Evolutionary conservation across 35 echinoderm and acorn worm genomes (phyloP).

Genomic region (Diadema setosum): DNA sequence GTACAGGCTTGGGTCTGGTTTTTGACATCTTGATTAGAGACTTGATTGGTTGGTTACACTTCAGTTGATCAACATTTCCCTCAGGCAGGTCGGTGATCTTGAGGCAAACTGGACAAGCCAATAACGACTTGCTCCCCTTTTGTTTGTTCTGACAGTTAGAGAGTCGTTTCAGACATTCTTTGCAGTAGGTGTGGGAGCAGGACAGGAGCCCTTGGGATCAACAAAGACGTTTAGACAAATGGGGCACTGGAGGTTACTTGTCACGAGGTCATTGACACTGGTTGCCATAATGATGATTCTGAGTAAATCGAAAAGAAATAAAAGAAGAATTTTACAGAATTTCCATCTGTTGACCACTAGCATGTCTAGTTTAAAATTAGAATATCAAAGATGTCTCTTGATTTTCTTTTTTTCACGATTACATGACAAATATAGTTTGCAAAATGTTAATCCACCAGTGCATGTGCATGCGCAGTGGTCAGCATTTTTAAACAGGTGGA

Average conservation of each 20-base stretch:
- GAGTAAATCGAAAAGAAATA: too few relatives aligned
- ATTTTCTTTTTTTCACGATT: too few relatives aligned
- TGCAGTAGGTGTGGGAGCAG: constrained; percentile 12
- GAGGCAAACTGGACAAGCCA: constrained; percentile 1
- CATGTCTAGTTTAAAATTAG: too few relatives aligned
- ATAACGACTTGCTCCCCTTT: neutral
- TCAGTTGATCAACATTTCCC: neutral
- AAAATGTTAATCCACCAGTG: too few relatives aligned
- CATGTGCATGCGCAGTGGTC: too few relatives aligned
- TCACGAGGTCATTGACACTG: neutral
- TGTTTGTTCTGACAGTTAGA: neutral
- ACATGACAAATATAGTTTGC: too few relatives aligned
- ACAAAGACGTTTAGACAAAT: neutral
- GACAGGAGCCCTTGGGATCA: neutral
- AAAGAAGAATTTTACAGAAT: too few relatives aligned
- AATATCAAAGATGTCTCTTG: too few relatives aligned
- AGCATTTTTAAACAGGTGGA: too few relatives aligned
- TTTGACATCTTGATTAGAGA: neutral
- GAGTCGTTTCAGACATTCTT: neutral
- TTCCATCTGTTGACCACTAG: too few relatives aligned
- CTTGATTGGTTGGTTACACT: neutral
- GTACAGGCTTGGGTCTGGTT: neutral
- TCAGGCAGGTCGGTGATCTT: neutral
- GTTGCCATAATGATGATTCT: neutral
- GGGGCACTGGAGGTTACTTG: neutral